A percentile compares a stretch with the other conserved stretches of the same genome.
Evolutionary conservation across 2,797 vertebrate genomes (phyloP).

Genomic region (Crenichthys baileyi): DNA sequence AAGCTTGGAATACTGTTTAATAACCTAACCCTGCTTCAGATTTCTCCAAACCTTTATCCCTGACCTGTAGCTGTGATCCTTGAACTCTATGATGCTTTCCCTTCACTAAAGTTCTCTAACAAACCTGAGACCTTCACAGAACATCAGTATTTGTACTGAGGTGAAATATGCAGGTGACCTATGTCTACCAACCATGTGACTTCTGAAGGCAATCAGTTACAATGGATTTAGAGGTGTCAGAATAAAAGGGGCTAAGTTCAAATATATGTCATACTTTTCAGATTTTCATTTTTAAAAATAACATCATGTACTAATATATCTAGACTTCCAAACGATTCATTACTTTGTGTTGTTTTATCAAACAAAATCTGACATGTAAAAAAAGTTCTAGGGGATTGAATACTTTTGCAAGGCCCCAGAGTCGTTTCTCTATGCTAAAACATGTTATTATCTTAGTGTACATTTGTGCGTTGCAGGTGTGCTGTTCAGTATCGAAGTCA

Average conservation of each 20-base stretch:
- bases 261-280: not conserved
- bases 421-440: not conserved
- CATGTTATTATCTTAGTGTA: conserved; percentile 8
- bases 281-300: not conserved
- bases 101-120: too few species aligned
- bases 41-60: too few species aligned
- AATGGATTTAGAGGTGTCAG: not conserved
- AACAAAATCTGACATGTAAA: not conserved
- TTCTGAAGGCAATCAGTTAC: too few species aligned
- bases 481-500: conserved; percentile 98
- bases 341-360: not conserved
- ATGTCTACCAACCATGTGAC: too few species aligned
- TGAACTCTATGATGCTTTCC: too few species aligned
- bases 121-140: too few species aligned
- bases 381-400: not conserved
- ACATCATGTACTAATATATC: too few species aligned
- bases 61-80: too few species aligned
- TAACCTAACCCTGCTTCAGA: too few species aligned
- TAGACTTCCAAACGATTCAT: not conserved
- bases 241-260: not conserved
- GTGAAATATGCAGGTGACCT: not conserved
- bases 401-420: not conserved
- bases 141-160: not conserved
- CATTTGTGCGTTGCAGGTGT: conserved; percentile 83
- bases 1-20: too few species aligned